Evolutionary conservation across 2,113 vertebrate species (phyloP), one percentile per base, ranked within the genome.

Genomic region (Salvelinus alpinus): DNA sequence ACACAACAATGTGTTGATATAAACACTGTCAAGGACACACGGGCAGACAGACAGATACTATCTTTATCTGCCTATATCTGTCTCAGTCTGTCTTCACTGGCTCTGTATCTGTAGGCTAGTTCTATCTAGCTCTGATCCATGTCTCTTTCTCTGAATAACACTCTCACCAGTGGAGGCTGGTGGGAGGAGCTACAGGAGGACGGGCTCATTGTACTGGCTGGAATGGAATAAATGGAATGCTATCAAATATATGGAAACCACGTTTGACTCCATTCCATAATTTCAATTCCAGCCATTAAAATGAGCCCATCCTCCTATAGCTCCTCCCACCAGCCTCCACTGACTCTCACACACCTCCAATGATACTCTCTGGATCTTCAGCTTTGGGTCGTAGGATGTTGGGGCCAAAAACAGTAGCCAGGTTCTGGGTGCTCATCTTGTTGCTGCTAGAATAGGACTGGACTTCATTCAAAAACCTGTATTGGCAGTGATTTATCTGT

Each of bases 381-480:
- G 91, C 88, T 87, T 94, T 95, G n/a, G 91, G 92, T 66, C 93
- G 85, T n/a, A 94, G 90, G 76, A 95, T 93, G 80, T 95, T 95
- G 57, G 94, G 94, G 11, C 93, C 94, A 20, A 95, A 95, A 60
- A 94, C 93, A 0, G 93, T 94, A 2, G 94, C 93, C 74, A 94
- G 76, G 80, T 94, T 95, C 79, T 94, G 92, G 60, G 88, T 84
- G 9, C 87, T 93, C 93, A 94, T 95, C 82, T 91, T 94, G 82
- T 95, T 95, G 64, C 85, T 90, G 77, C 81, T 84, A 77, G 92
- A 92, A 81, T 83, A 88, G 73, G 89, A 91, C 80, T 94, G 93
- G 66, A 95, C 94, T 70, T 95, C 93, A 47, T 90, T 89, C 47
- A 95, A 78, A 80, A 95, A 95, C 77, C 94, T 95, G 64, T 6